Conservation (phyloP, 2,888 invertebrate genomes). For the Hedya salicella region DNA sequence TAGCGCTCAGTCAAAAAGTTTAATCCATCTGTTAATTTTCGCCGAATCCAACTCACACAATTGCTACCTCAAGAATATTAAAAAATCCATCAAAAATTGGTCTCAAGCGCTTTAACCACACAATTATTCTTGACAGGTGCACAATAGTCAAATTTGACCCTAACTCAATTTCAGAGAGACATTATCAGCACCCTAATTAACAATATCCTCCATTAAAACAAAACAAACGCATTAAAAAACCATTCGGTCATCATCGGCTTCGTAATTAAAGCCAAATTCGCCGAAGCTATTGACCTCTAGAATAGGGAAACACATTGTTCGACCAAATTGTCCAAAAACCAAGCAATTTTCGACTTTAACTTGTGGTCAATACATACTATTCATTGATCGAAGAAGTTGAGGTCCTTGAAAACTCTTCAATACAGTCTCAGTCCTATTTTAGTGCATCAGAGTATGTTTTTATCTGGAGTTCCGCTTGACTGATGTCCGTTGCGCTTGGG, state of each 20-base stretch:
- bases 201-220: conserved; percentile 39
- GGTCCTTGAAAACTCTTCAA: conserved; percentile 59
- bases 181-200: conserved; percentile 28
- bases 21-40: no score
- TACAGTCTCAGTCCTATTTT: conserved; percentile 50
- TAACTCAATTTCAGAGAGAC: conserved; percentile 9
- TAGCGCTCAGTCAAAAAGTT: no score
- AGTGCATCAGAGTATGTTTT: conserved; percentile 41
- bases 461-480: conserved; percentile 61
- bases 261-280: conserved; percentile 79
- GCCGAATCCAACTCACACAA: no score
- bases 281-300: conserved; percentile 77
- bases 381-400: conserved; percentile 60
- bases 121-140: conserved; percentile 17
- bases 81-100: background rate
- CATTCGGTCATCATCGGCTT: conserved; percentile 53
- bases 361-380: conserved; percentile 63
- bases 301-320: conserved; percentile 62
- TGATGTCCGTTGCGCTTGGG: conserved; percentile 73
- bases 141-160: conserved; percentile 5
- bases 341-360: conserved; percentile 62
- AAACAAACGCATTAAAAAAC: conserved; percentile 50
- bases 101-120: conserved; percentile 1
- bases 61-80: no score
- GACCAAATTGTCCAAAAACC: conserved; percentile 54